These are phyloP conservation scores for Tortricodes alternella DNA, from an alignment of 2,888 invertebrate genomes.

Conservation along the genomic window DNA sequence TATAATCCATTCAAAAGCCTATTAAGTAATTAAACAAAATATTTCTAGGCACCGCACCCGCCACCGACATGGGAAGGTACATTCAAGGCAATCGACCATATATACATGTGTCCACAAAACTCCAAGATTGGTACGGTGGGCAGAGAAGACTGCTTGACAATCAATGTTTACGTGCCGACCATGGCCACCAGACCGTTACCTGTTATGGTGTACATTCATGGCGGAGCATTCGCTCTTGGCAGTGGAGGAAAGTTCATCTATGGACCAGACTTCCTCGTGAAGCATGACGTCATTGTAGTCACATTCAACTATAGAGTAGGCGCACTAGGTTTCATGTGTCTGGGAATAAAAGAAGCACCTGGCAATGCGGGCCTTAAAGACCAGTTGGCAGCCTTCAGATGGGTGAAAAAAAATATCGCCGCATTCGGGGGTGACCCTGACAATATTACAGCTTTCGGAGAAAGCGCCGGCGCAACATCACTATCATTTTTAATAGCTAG, in stretches of 20 bases:
- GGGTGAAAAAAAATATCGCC: constrained; percentile 71
- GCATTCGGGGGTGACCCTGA: constrained; percentile 73
- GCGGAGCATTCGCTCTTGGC: constrained; percentile 68
- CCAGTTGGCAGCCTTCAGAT: constrained; percentile 70
- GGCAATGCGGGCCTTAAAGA: constrained; percentile 74
- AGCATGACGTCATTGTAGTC: constrained; percentile 64
- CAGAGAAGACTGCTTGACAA: constrained; percentile 66
- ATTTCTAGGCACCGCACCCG: constrained; percentile 65
- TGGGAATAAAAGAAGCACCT: constrained; percentile 69
- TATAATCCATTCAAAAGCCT: no score
- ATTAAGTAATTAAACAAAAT: no score
- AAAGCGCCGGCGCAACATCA: constrained; percentile 70
- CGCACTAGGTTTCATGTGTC: constrained; percentile 65
- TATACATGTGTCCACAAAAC: constrained; percentile 59
- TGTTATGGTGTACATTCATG: constrained; percentile 73
- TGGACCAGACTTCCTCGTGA: constrained; percentile 65
- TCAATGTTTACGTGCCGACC: constrained; percentile 67
- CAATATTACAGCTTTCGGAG: constrained; percentile 71
- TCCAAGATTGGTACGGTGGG: constrained; percentile 50
- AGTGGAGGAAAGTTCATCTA: constrained; percentile 67
- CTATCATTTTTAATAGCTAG: constrained; percentile 58
- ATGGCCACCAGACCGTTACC: constrained; percentile 49
- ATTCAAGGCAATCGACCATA: constrained; percentile 62
- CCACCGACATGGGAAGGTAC: constrained; percentile 68
- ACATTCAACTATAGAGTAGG: constrained; percentile 74